phyloP scores from a whole-genome alignment of 2,797 vertebrate genomes.

The Sebastes umbrosus region DNA sequence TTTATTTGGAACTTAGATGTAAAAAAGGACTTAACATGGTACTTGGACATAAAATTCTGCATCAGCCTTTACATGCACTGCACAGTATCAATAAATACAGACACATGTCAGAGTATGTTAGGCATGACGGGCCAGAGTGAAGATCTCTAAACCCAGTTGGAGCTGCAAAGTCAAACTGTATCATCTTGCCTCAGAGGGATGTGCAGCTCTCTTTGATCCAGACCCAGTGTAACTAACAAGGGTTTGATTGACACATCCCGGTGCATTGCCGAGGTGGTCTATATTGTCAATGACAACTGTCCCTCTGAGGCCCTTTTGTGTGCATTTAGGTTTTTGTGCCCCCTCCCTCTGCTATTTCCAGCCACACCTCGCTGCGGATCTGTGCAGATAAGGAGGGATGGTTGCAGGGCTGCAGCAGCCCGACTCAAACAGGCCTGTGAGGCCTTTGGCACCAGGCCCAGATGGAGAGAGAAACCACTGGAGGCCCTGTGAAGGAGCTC shows the following conservation, averaged over 20 bases:
- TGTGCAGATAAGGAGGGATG: constrained; percentile 60
- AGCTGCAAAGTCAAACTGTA: constrained; percentile 41
- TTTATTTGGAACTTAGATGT: not conserved
- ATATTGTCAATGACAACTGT: constrained; percentile 64
- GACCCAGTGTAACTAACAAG: constrained; percentile 31
- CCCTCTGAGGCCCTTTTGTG: constrained; percentile 59
- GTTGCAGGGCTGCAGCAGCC: constrained; percentile 73
- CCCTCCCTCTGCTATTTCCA: constrained; percentile 41
- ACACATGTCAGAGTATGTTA: not conserved
- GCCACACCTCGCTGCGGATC: constrained; percentile 56
- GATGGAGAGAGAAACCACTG: constrained; percentile 76
- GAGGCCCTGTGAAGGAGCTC: constrained; percentile 65
- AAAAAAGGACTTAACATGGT: not conserved
- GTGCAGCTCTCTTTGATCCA: constrained; percentile 28
- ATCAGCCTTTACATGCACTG: not conserved
- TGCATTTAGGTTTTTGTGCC: constrained; percentile 49
- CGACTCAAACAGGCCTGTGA: constrained; percentile 73
- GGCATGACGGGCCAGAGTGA: not conserved
- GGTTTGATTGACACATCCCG: constrained; percentile 47
- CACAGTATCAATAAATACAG: not conserved
- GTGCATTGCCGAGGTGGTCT: constrained; percentile 41
- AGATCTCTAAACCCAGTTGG: constrained; percentile 4
- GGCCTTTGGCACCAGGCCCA: constrained; percentile 82
- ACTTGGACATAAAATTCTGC: not conserved
- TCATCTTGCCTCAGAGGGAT: constrained; percentile 33